Evolutionary conservation across 2,113 vertebrate species (phyloP).

Genomic region (Alethe castanea): DNA sequence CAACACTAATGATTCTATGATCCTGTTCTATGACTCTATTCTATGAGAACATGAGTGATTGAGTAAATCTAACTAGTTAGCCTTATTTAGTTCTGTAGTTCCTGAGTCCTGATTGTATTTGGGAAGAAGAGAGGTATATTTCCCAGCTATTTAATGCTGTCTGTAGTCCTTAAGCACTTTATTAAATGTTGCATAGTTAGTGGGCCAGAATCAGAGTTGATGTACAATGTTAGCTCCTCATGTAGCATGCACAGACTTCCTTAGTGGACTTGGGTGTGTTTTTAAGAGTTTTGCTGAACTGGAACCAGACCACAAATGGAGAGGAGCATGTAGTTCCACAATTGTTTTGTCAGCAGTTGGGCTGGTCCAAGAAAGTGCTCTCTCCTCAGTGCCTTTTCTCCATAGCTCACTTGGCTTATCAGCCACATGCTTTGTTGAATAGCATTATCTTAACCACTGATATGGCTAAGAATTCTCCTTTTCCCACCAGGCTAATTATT

Average conservation of each 20-base stretch:
- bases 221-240: not conserved
- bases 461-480: not conserved
- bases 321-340: not conserved
- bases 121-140: not conserved
- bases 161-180: not conserved
- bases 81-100: not conserved
- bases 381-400: not conserved
- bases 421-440: not conserved
- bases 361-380: not conserved
- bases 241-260: accelerated
- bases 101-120: not conserved
- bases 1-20: not conserved
- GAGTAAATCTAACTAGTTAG: not conserved
- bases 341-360: not conserved
- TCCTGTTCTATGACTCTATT: not conserved
- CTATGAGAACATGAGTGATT: not conserved
- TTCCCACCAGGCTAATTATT: not conserved
- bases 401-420: not conserved
- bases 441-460: not conserved
- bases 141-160: not conserved
- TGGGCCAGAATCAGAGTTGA: not conserved
- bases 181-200: not conserved
- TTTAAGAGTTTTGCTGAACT: not conserved
- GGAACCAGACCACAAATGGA: not conserved
- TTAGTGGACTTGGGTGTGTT: not conserved